These are phyloP conservation scores for Penaeus chinensis DNA, from an alignment of 1,140 invertebrate species.

Conservation along the genomic window DNA sequence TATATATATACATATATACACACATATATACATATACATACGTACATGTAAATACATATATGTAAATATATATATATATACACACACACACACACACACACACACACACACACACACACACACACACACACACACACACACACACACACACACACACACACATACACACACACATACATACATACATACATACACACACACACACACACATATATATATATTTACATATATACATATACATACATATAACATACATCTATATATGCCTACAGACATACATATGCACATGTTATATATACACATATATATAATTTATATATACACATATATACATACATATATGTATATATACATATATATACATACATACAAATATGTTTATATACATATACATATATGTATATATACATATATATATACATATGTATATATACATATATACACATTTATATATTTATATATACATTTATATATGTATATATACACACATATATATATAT, in stretches of 20 bases:
- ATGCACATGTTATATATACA: neutral
- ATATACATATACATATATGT: neutral
- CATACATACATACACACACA: no score
- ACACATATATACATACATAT: neutral
- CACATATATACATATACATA: neutral
- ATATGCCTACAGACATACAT: neutral
- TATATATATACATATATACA: no score
- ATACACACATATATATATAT: no score
- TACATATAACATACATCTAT: no score
- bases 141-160: no score
- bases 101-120: no score
- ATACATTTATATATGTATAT: no score
- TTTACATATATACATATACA: no score
- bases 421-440: neutral
- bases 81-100: neutral
- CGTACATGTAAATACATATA: neutral
- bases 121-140: no score
- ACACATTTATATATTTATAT: neutral
- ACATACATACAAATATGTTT: neutral
- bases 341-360: neutral
- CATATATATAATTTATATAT: neutral
- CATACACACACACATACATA: no score
- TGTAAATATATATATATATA: slow-evolving; percentile 10
- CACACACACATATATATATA: no score
- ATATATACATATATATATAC: neutral